Evolutionary conservation across 2,888 invertebrate species (phyloP), one percentile per base, ranked within the genome.

Genomic region (Amblyjoppa fuscipennis): DNA sequence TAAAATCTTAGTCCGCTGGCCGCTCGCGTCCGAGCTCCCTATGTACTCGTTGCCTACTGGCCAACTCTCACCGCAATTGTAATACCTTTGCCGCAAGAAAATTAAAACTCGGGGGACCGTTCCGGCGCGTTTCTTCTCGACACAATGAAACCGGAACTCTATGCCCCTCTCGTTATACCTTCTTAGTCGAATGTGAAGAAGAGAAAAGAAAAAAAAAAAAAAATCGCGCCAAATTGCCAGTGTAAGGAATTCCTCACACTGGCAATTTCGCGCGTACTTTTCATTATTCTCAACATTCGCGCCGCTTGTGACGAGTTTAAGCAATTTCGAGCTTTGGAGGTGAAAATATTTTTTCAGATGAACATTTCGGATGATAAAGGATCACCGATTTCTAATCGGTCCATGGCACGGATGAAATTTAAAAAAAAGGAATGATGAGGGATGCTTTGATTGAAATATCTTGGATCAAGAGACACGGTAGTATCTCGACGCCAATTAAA

Each of bases 1-100:
- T 88, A 89, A 89, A 88, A 89, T 83, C 75, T 84, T 83, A 87
- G 76, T 80, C 78, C 81, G 64, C 66, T 59, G 75, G 75, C 80
- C 69, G 80, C 69, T 69, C 41, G 78, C 69, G 78, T 78, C 79
- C 34, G 68, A 79, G 53, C 20, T 49, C 41, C 1, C 20, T 64
- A 75, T 82, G 75, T 70, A 38, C 74, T 83, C 79, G 74, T 83
- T 80, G 45, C 71, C 81, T 13, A 56, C 38, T 25, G 38, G 20
- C 56, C 45, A n/a, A 69, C 38, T 16, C 41, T 28, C 64, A 31
- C 59, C 9, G 81, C 77, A 85, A 59, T 38, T 59, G 66, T 31
- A 77, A 20, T 73, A 49, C 86, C 85, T 59, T 75, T 78, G 74
- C 74, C 79, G 59, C 75, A 75, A 80, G 73, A 85, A 86, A 81